Percentiles rank a stretch among this genome's conserved stretches.
Conservation (phyloP, 1,140 invertebrate genomes). For the Drosophila fuyamai region DNA sequence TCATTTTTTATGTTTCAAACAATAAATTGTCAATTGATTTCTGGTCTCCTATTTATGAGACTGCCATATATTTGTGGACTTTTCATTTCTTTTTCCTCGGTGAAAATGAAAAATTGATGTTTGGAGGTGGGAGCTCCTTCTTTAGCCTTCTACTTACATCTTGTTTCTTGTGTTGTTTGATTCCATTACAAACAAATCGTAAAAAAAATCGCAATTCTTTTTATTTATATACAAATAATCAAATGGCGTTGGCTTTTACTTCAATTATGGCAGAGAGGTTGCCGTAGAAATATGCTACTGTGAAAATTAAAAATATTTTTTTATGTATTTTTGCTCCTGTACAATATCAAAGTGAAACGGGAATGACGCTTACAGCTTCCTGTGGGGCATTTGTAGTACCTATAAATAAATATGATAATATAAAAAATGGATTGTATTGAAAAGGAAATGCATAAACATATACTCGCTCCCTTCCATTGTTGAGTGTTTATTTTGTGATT, state of each 20-base stretch:
- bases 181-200: slow-evolving; percentile 74
- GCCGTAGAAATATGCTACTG: slow-evolving; percentile 1
- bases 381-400: slow-evolving; percentile 48
- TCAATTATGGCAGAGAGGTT: slow-evolving; percentile 58
- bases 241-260: slow-evolving; percentile 71
- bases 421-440: slow-evolving; percentile 70
- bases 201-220: slow-evolving; percentile 56
- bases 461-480: slow-evolving; percentile 40
- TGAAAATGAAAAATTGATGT: slow-evolving; percentile 57
- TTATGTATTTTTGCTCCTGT: slow-evolving; percentile 24
- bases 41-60: slow-evolving; percentile 75
- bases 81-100: slow-evolving; percentile 39
- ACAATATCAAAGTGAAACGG: slow-evolving; percentile 47
- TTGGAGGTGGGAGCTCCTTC: slow-evolving; percentile 6
- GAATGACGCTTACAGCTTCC: slow-evolving; percentile 21
- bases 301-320: slow-evolving; percentile 67
- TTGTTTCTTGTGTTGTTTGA: slow-evolving; percentile 16
- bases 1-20: slow-evolving; percentile 71
- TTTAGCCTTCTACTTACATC: slow-evolving; percentile 8
- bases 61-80: slow-evolving; percentile 51
- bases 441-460: slow-evolving; percentile 68
- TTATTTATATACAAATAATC: slow-evolving; percentile 55
- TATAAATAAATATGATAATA: slow-evolving; percentile 72
- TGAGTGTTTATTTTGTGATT: slow-evolving; percentile 78
- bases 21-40: slow-evolving; percentile 82